Percentiles rank a stretch among this genome's conserved stretches.
These are phyloP conservation scores for Carassius auratus DNA, from an alignment of 2,113 vertebrate genomes.

Conservation along the genomic window DNA sequence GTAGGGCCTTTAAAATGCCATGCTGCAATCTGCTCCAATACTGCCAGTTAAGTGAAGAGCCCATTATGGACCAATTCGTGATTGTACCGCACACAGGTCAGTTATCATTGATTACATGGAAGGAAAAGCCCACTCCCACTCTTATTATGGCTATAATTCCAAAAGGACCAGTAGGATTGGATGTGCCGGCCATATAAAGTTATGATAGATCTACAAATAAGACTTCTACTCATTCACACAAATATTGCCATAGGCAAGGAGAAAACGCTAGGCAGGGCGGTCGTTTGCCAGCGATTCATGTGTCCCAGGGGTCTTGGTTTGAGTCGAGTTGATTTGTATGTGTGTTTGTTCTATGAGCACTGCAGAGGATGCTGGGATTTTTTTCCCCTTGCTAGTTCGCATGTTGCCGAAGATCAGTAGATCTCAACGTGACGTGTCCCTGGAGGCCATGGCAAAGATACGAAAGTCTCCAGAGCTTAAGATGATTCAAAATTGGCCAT, in stretches of 20 bases:
- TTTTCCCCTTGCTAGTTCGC: neutral
- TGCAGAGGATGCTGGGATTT: neutral
- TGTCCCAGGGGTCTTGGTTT: conserved; percentile 15
- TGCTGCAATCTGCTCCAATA: conserved; percentile 32
- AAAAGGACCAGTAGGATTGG: neutral
- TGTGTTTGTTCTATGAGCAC: conserved; percentile 36
- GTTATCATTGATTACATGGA: neutral
- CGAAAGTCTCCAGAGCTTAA: neutral
- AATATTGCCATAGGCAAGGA: conserved; percentile 46
- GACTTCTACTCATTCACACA: conserved; percentile 46
- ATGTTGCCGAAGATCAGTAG: conserved; percentile 18
- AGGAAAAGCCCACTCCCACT: conserved; percentile 28
- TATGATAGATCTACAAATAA: conserved; percentile 43
- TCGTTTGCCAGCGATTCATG: conserved; percentile 23
- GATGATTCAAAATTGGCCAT: neutral
- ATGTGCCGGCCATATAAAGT: conserved; percentile 19
- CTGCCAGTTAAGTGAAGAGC: conserved; percentile 27
- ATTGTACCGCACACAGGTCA: conserved; percentile 27
- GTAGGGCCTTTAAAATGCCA: neutral
- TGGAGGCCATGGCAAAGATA: neutral
- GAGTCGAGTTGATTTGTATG: conserved; percentile 34
- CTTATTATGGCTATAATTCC: conserved; percentile 32
- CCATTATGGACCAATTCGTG: neutral
- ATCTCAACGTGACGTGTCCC: neutral
- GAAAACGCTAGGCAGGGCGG: conserved; percentile 8